Base-by-base conservation (phyloP, 92 coral and sea anemone genomes). In the Epizoanthus ramosus region DNA sequence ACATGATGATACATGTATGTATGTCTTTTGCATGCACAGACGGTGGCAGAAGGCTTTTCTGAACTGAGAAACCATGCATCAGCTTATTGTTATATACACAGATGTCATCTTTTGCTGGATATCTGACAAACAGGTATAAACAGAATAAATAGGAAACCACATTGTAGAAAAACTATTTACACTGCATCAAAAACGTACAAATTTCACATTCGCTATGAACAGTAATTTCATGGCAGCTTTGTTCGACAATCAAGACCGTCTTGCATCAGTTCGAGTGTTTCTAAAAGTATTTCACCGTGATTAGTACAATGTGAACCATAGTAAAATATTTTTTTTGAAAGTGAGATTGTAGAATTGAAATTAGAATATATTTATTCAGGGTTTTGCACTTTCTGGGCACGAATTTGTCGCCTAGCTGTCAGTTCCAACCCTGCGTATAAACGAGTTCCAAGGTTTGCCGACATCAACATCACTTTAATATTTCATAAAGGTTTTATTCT, bases 91-190 rank as follows among this genome's bases (percentile, higher is more conserved):
- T 33, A 41, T 28, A 28, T 24, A 67, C 47, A 33, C 7, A 53
- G n/a, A 37, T 31, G 71, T 13, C 54, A 50, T 50, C 2, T 0
- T 21, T 56, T 77, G 47, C 68, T 23, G 33, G 4, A 60, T 61
- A 25, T 43, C 61, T 16, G 24, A 43, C 56, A 61, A 61, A 77
- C 16, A 61, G 33, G 16, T 77, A 8, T 69, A 77, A 4, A 19
- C 64, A 60, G 82, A 39, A 71, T 61, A 77, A 77, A 77, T 54
- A 77, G 64, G 5, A 61, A 43, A 61, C 57, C 70, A 28, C 82
- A 77, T 60, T 57, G 71, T 37, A 33, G 71, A 76, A 60, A 76
- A 59, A 76, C 57, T 61, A 76, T 60, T 76, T 76, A 76, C 59
- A 41, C 82, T 41, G 64, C 82, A 77, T 37, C 41, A 60, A 43